phyloP scores from a whole-genome alignment of 2,113 vertebrate species.

The Cryptoleucopteryx plumbea region DNA sequence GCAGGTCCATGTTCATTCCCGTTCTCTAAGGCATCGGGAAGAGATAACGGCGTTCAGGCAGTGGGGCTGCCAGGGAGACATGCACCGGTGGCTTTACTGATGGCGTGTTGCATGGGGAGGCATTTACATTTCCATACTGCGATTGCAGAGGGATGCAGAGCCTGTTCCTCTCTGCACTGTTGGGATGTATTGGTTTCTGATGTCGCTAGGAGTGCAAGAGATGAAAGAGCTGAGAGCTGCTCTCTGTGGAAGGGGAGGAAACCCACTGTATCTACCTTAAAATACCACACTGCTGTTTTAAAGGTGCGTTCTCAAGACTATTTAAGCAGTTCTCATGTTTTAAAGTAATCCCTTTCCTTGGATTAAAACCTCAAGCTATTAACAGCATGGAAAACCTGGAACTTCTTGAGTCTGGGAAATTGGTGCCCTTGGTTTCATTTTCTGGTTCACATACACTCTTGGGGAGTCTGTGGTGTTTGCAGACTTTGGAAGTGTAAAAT shows the following conservation, averaged over 20 bases:
- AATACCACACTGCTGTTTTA: neutral
- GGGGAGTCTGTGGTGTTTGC: neutral
- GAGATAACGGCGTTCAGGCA: neutral
- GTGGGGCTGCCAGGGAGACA: neutral
- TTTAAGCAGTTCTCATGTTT: neutral
- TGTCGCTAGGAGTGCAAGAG: neutral
- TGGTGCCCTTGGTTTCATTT: neutral
- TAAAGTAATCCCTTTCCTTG: neutral
- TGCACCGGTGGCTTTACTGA: neutral
- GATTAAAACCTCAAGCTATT: neutral
- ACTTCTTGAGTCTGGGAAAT: neutral
- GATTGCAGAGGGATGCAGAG: neutral
- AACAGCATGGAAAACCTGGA: neutral
- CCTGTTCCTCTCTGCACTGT: neutral
- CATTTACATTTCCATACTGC: accelerated
- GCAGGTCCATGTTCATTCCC: accelerated
- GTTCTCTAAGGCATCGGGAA: accelerated
- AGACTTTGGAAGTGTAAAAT: neutral
- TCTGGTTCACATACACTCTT: neutral
- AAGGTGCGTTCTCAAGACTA: neutral
- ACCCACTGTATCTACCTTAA: neutral
- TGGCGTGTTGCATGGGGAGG: accelerated
- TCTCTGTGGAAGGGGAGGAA: neutral
- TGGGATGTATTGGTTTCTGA: slow-evolving; percentile 21
- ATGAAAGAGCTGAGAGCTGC: neutral